Base-by-base conservation (phyloP, 1,140 invertebrate species). In the Harpegnathos saltator region DNA sequence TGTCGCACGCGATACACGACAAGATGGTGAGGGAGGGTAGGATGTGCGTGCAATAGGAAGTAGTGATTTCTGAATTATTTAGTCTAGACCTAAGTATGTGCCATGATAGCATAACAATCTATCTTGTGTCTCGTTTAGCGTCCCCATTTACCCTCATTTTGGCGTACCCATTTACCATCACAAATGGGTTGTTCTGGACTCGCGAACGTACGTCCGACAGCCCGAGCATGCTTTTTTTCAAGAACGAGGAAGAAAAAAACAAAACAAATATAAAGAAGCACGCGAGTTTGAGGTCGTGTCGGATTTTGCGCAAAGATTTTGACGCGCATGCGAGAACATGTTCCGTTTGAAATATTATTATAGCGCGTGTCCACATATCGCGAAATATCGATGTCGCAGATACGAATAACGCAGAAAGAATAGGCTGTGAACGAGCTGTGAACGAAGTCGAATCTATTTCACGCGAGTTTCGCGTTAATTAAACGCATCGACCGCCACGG, bases 61-160 rank as follows among this genome's bases (percentile, higher is more conserved):
- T 83, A 89, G 85, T 84, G 68, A 90, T 84, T 89, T 72, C 77
- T 85, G 85, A 78, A 90, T 89, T 84, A 89, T 85, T 90, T 85
- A 84, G 86, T 89, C 66, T 83, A 84, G 65, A 75, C 63, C 65
- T 77, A 90, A 86, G 52, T 90, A 74, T n/a, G n/a, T 86, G 68
- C 82, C 80, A 82, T 80, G 78, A 89, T 73, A 83, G 66, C 62
- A 15, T 29, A 11, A 61, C 54, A 26, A 69, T 71, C 63, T 71
- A 22, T 80, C 65, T 58, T 29, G 7, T 69, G 19, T 14, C 22
- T 56, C 17, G 74, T 80, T 80, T 44, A 14, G 66, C 56, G 75
- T 69, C n/a, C n/a, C 12, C 75, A 71, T 80, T 80, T 80, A 80
- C 65, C 38, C n/a, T n/a, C n/a, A 33, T 5, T 80, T 80, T 44